Evolutionary conservation across 2,888 invertebrate genomes (phyloP).

Genomic region (Lepeophtheirus nordmannii): DNA sequence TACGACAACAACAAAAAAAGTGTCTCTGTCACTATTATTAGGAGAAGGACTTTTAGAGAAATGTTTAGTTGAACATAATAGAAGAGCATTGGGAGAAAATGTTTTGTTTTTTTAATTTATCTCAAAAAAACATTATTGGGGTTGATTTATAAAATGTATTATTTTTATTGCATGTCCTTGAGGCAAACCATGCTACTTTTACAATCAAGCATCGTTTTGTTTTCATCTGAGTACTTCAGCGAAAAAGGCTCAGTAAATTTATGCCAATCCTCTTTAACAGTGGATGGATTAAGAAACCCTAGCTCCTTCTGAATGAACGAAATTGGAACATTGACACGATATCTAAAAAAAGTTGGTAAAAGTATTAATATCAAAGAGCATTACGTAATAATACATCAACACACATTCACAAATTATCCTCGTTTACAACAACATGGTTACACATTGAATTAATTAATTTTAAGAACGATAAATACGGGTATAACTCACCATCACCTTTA

Average conservation of each 20-base stretch:
- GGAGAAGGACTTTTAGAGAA: too few species aligned
- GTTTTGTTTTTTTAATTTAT: too few species aligned
- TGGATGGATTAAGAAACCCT: slow-evolving; percentile 55
- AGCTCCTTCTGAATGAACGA: slow-evolving; percentile 70
- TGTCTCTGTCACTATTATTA: too few species aligned
- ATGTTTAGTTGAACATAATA: too few species aligned
- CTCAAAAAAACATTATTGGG: too few species aligned
- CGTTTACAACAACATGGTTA: neutral
- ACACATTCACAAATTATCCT: neutral
- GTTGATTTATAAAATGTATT: too few species aligned
- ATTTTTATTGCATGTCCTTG: slow-evolving; percentile 34
- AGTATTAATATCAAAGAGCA: neutral
- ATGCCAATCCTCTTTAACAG: slow-evolving; percentile 52
- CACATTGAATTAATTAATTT: too few species aligned
- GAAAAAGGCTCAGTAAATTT: slow-evolving; percentile 72
- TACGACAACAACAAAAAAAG: too few species aligned
- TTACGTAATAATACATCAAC: slow-evolving; percentile 13
- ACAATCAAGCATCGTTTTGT: slow-evolving; percentile 68
- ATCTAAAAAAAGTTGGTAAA: slow-evolving; percentile 10
- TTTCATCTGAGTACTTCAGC: slow-evolving; percentile 49
- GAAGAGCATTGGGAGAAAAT: too few species aligned
- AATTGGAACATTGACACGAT: slow-evolving; percentile 70
- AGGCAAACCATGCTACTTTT: slow-evolving; percentile 46
- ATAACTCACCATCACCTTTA: too few species aligned
- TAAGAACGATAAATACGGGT: too few species aligned